Base-by-base conservation (phyloP, 2,888 invertebrate genomes). In the Sthenelais limicola region DNA sequence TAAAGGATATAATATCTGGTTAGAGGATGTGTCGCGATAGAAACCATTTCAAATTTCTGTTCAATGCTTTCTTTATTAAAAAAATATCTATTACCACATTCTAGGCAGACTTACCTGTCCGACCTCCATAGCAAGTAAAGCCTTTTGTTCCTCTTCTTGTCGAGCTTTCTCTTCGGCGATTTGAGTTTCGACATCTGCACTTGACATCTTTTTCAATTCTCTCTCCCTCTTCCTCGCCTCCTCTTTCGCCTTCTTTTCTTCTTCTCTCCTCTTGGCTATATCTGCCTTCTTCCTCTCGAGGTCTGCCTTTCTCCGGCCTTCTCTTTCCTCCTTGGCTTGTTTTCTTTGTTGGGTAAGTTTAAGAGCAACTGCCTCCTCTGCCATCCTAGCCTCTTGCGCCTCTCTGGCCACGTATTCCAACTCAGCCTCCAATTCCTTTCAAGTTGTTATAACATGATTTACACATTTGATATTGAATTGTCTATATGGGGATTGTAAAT, bases 371-470 rank as follows among this genome's bases (percentile, higher is more conserved):
- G 24, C 48, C 49, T 47, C 24, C 48, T 47, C 67, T 7, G 67
- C 67, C 3, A 18, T 26, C n/a, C 67, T 18, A 18, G 67, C 67
- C 1, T 47, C 67, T 43, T 67, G 30, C 30, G 67, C 67, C 30
- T 67, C 67, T 5, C 49, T 21, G 7, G 47, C 24, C 49, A 48
- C 67, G 32, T 47, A 43, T 48, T 48, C 47, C 7, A 67, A 21
- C 5, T 67, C 48, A 7, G 12, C 48, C 48, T 67, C 49, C 48
- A 67, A 32, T 9, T 32, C 47, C 67, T 67, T 35, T 9, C 9
- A 12, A 43, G 12, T 9, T 43, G 12, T 12, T 43, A 43, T 12
- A 43, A 18, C 12, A 18, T 9, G 43, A 18, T 43, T 43, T 12
- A 12, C 18, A 43, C 43, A 43, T 18, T 43, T 9, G 43, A 43